Conservation (phyloP, 2,888 invertebrate genomes). For the Macrosoma leucophasiata region DNA sequence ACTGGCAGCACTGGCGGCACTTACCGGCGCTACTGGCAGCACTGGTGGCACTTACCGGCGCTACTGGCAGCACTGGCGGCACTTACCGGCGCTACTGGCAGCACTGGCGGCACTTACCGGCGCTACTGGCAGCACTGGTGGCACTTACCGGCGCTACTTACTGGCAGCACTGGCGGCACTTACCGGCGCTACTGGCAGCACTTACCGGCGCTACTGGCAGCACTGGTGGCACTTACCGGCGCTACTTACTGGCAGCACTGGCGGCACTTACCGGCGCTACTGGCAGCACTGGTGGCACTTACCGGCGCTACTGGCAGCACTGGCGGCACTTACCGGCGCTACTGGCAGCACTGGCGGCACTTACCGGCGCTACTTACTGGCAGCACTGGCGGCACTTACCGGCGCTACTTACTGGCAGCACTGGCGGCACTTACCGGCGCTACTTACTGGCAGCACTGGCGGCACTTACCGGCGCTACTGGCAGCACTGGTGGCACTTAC, state of each 20-base stretch:
- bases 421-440: slow-evolving; percentile 81
- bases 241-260: slow-evolving; percentile 91
- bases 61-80: no score
- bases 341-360: not conserved
- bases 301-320: not conserved
- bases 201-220: not conserved
- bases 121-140: no score
- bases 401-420: slow-evolving; percentile 75
- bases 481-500: not conserved
- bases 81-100: no score
- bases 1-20: no score
- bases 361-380: slow-evolving; percentile 79
- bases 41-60: no score
- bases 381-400: slow-evolving; percentile 89
- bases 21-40: no score
- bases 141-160: no score
- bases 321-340: not conserved
- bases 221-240: not conserved
- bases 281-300: slow-evolving; percentile 2
- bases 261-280: slow-evolving; percentile 76
- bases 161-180: no score
- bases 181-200: no score
- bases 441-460: not conserved
- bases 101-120: no score
- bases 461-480: not conserved